Conservation (phyloP, 2,888 invertebrate species). For the Ophion costatus region DNA sequence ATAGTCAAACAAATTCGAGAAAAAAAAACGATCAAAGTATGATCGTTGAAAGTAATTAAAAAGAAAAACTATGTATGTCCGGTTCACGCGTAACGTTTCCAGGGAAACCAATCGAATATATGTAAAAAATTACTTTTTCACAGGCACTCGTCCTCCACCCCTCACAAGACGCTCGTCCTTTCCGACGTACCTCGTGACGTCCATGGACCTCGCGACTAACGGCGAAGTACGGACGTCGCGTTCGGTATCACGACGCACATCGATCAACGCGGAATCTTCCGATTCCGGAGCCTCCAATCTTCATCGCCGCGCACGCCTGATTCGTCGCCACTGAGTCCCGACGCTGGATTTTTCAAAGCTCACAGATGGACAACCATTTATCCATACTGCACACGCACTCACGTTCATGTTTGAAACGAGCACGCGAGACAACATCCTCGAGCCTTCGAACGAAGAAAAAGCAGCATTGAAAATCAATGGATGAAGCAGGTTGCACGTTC, state of each 20-base stretch:
- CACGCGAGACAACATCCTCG: not conserved
- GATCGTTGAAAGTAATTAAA: too few relatives aligned
- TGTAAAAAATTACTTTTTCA: constrained; percentile 55
- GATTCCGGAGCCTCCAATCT: constrained; percentile 66
- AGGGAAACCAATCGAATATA: not conserved
- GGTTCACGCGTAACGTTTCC: not conserved
- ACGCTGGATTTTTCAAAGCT: not conserved
- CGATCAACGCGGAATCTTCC: constrained; percentile 72
- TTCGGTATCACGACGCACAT: constrained; percentile 73
- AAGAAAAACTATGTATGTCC: too few relatives aligned
- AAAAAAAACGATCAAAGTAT: too few relatives aligned
- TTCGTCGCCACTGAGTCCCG: constrained; percentile 71
- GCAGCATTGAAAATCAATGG: not conserved
- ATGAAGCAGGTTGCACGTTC: not conserved
- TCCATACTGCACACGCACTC: not conserved
- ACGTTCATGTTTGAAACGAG: not conserved
- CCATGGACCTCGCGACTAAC: constrained; percentile 63
- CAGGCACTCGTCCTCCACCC: constrained; percentile 76
- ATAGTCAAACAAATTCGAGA: too few relatives aligned
- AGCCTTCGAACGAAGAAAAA: not conserved
- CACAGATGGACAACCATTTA: constrained; percentile 3
- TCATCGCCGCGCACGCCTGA: constrained; percentile 76
- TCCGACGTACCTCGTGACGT: constrained; percentile 73
- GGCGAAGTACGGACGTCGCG: constrained; percentile 70
- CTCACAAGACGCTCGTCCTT: constrained; percentile 78